phyloP scores from a whole-genome alignment of 2,797 vertebrate genomes.

The Lithobates pipiens region DNA sequence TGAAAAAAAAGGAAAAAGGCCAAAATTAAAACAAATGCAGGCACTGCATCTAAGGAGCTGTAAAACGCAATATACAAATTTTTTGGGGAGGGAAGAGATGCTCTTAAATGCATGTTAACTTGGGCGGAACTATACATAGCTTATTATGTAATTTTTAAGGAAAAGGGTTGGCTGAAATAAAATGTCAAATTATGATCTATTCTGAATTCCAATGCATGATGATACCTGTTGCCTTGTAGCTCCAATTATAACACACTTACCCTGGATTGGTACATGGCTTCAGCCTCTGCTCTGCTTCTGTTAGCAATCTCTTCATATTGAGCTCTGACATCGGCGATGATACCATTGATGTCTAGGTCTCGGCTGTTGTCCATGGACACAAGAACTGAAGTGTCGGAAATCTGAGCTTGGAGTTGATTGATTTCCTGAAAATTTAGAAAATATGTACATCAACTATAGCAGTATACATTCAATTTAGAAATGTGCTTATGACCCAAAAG shows the following conservation, averaged over 20 bases:
- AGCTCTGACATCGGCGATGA: slow-evolving; percentile 84
- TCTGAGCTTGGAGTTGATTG: slow-evolving; percentile 77
- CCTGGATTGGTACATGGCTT: slow-evolving; percentile 84
- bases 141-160: too few relatives aligned
- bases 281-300: slow-evolving; percentile 81
- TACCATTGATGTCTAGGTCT: slow-evolving; percentile 80
- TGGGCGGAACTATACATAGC: too few relatives aligned
- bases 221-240: not conserved
- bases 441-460: not conserved
- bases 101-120: too few relatives aligned
- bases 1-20: too few relatives aligned
- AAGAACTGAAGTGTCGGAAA: slow-evolving; percentile 84
- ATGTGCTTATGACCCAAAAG: not conserved
- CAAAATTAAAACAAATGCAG: too few relatives aligned
- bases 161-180: too few relatives aligned
- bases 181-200: too few relatives aligned
- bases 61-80: too few relatives aligned
- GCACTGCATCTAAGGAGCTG: too few relatives aligned
- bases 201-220: too few relatives aligned
- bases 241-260: slow-evolving; percentile 63
- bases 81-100: too few relatives aligned
- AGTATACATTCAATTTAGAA: not conserved
- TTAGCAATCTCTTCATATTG: slow-evolving; percentile 86
- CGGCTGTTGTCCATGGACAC: slow-evolving; percentile 87
- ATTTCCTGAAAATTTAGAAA: slow-evolving; percentile 76